Evolutionary conservation across 2,888 invertebrate genomes (phyloP).

Genomic region (Plagiodera versicolora): DNA sequence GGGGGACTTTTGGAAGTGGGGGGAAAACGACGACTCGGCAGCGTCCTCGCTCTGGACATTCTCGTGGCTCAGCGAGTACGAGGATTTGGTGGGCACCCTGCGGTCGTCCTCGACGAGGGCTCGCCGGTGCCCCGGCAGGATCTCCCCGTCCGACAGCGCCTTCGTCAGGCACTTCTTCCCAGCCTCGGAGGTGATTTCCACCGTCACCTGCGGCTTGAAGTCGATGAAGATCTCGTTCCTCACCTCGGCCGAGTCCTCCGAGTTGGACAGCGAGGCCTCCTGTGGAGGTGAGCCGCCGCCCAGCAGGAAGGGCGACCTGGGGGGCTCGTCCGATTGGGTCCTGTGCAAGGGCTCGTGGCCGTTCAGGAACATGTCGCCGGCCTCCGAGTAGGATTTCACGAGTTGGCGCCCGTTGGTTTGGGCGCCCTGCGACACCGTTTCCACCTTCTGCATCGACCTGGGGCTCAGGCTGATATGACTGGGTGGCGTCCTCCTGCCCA

Average conservation of each 20-base stretch:
- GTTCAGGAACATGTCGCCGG: slow-evolving; percentile 58
- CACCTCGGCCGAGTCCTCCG: slow-evolving; percentile 52
- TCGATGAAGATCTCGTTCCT: slow-evolving; percentile 71
- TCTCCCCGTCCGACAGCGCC: slow-evolving; percentile 81
- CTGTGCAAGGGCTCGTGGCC: slow-evolving; percentile 72
- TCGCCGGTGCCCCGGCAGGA: slow-evolving; percentile 63
- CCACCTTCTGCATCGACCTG: slow-evolving; percentile 78
- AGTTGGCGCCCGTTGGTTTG: slow-evolving; percentile 87
- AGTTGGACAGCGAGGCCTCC: slow-evolving; percentile 49
- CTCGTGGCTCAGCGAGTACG: slow-evolving; percentile 66
- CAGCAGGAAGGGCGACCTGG: slow-evolving; percentile 71
- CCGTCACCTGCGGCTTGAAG: slow-evolving; percentile 75
- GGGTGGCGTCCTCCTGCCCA: slow-evolving; percentile 71
- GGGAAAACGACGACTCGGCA: slow-evolving; percentile 41
- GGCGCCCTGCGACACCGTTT: slow-evolving; percentile 88
- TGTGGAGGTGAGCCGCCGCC: slow-evolving; percentile 57
- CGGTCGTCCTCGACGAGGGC: slow-evolving; percentile 50
- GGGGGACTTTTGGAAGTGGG: slow-evolving; percentile 58
- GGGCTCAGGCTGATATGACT: slow-evolving; percentile 76
- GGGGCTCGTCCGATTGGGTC: slow-evolving; percentile 84
- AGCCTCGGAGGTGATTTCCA: slow-evolving; percentile 49
- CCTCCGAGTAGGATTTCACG: slow-evolving; percentile 83
- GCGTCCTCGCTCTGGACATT: slow-evolving; percentile 55
- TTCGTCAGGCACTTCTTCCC: slow-evolving; percentile 64
- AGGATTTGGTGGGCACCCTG: slow-evolving; percentile 53